Base-by-base conservation (phyloP, 2,888 invertebrate genomes). In the Gari tellinella region DNA sequence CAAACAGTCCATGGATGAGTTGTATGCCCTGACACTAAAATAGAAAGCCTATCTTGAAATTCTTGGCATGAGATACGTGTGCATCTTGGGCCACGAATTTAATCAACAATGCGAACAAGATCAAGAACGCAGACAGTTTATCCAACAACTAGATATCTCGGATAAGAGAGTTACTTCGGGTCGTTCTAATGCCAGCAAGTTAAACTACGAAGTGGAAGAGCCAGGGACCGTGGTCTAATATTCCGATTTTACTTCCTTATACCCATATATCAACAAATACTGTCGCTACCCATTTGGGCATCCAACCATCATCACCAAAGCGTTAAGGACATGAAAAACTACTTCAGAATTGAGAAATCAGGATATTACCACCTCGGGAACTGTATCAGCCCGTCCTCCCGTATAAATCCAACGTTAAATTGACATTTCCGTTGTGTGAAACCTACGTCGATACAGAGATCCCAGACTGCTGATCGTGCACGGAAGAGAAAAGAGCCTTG, bases 401-500 rank as follows among this genome's bases (percentile, higher is more conserved):
- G 0, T 60, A 72, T 2, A 76, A 78, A 62, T 81, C 85, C 48
- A 80, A 86, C 52, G 75, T 76, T 0, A 86, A 87, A 65, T 63
- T 91, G 17, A 83, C 89, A 72, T 92, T 91, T 80, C 72, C 84
- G 0, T 38, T 92, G 3, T 92, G 91, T 73, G 52, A 21, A 17
- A 81, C 74, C 0, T 69, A 67, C 26, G 70, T 23, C 4, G 85
- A 89, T 41, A 76, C 57, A 23, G 43, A 83, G 45, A 68, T 75
- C 45, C 76, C 84, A 45, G 43, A 65, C 1, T 37, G 53, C 2
- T 92, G 92, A 63, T 38, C 17, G 3, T 90, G 92, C 66, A 73
- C 61, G 15, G 72, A 86, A 12, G 72, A 75, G 21, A 80, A 88
- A 14, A 73, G 88, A 53, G 55, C 55, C 5, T 62, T 91, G 2